Evolutionary conservation across 2,888 invertebrate species (phyloP), one percentile per base, ranked within the genome.

Genomic region (Sarcophaga subvicina): DNA sequence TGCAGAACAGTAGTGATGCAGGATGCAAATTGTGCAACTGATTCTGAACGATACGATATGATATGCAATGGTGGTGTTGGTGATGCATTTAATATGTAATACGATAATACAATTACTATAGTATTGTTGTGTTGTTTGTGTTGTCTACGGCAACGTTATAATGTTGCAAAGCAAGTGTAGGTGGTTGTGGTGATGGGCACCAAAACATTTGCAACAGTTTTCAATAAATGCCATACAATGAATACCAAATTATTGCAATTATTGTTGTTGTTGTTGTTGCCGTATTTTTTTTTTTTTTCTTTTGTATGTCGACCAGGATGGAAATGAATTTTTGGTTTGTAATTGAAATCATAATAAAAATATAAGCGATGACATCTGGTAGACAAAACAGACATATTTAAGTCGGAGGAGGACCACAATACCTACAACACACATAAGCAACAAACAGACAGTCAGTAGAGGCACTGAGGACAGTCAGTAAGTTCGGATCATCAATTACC

Each of bases 271-370:
- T 37, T 37, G 37, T 10, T 37, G 37, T 66, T 72, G 71, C 59
- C 47, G 10, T 54, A 75, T 22, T 70, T 75, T 17, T 54, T 63
- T 25, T 64, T 62, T 20, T 4, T 20, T 45, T 72, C 75, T 22
- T 67, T 67, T 81, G 45, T 70, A 64, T 37, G 25, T 66, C 10
- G 37, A 10, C 37, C 2, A 37, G 60, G 22, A 64, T 60, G 75
- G 70, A 84, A 75, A 87, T 84, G 79, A 87, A 82, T 87, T 84
- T 22, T 54, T 78, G 72, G 71, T 79, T 63, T 79, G 79, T 82
- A 87, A 87, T 87, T 87, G 87, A 87, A 87, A 79, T 87, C 76
- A 82, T 80, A 87, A 87, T 87, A 87, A 87, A 87, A 84, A 84
- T 84, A 81, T 76, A 81, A 84, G 87, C 87, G 87, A 76, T 87